Evolutionary conservation across 2,797 vertebrate genomes (phyloP).

Genomic region (Tamandua tetradactyla): DNA sequence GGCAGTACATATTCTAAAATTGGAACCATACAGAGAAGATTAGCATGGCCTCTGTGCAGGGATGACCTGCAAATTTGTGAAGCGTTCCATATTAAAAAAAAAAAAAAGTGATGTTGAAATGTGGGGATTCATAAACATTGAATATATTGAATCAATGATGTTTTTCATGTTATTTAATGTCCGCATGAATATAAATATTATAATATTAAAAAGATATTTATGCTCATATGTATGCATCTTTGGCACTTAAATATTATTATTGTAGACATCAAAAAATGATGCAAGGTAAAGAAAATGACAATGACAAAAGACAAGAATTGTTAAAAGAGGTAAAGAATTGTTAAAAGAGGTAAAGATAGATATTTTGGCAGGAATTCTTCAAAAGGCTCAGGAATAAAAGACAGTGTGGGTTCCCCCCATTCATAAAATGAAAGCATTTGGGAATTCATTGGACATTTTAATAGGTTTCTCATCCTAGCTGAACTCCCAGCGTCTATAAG

Average conservation of each 20-base stretch:
- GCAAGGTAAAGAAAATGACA: not conserved
- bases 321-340: conserved; percentile 2
- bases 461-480: not conserved
- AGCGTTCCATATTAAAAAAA: too few relatives aligned
- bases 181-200: not conserved
- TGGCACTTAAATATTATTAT: not conserved
- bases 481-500: not conserved
- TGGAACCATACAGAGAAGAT: too few relatives aligned
- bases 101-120: not conserved
- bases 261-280: conserved; percentile 26
- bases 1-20: too few relatives aligned
- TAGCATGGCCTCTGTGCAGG: too few relatives aligned
- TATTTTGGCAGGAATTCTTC: not conserved
- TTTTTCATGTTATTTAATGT: not conserved
- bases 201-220: conserved; percentile 11
- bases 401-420: not conserved
- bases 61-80: too few relatives aligned
- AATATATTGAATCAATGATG: not conserved
- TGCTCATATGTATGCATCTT: not conserved
- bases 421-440: not conserved
- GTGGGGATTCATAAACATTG: not conserved
- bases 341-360: conserved; percentile 8
- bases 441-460: not conserved
- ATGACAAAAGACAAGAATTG: not conserved
- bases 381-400: not conserved